phyloP scores from a whole-genome alignment of 1,140 invertebrate species.

The Parapsyche elsis region DNA sequence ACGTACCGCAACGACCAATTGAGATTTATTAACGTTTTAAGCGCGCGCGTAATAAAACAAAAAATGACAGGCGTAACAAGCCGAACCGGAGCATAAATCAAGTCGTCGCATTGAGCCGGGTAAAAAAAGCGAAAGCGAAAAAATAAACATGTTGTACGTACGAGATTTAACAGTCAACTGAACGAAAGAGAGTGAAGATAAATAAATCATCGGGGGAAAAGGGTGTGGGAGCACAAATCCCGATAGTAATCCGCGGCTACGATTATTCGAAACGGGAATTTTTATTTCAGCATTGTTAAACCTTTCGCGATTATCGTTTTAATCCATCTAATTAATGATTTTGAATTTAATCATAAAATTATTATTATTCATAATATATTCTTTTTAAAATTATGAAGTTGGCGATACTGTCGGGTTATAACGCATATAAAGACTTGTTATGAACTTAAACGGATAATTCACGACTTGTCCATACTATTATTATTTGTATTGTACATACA shows the following conservation, averaged over 20 bases:
- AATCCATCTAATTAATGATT: no score
- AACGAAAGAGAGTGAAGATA: conserved; percentile 49
- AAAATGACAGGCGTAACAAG: conserved; percentile 56
- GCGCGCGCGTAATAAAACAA: conserved; percentile 51
- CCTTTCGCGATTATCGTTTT: no score
- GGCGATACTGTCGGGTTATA: no score
- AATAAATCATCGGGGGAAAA: conserved; percentile 49
- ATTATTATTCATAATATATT: no score
- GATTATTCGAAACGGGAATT: conserved; percentile 36
- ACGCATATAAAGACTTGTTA: no score
- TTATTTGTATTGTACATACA: no score
- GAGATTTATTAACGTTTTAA: conserved; percentile 56
- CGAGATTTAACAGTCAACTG: conserved; percentile 15
- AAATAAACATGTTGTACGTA: not conserved
- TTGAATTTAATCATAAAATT: no score
- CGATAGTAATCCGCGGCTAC: conserved; percentile 44
- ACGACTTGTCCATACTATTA: no score
- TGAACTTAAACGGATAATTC: no score
- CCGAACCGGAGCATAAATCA: conserved; percentile 52
- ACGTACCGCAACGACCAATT: conserved; percentile 38
- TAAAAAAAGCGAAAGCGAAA: conserved; percentile 37
- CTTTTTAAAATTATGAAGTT: no score
- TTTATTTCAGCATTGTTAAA: no score
- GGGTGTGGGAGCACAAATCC: conserved; percentile 36
- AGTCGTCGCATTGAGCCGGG: conserved; percentile 50